Conservation (phyloP, 2,797 vertebrate genomes). For the Crenuchus spilurus region DNA sequence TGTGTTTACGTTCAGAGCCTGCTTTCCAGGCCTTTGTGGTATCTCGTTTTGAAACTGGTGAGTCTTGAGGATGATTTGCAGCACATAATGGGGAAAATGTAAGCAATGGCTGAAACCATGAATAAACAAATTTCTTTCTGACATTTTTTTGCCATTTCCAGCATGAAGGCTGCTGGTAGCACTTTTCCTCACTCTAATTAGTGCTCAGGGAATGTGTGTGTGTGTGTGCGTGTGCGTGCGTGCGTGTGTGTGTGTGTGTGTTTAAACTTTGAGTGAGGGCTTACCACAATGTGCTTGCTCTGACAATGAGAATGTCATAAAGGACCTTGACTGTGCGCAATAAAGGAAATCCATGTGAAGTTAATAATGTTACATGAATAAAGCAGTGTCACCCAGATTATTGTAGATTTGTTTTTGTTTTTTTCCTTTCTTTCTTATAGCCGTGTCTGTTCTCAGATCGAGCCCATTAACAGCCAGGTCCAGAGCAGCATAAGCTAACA, state of each 20-base stretch:
- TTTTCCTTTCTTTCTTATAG: not conserved
- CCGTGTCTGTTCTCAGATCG: constrained; percentile 10
- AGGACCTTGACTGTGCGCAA: not conserved
- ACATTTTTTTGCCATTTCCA: not conserved
- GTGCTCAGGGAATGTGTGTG: not conserved
- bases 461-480: constrained; percentile 28
- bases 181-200: constrained; percentile 12
- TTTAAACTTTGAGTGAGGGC: constrained; percentile 6
- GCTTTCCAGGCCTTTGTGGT: constrained; percentile 33
- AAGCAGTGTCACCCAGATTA: constrained; percentile 14
- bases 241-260: not conserved
- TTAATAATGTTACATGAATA: constrained; percentile 37
- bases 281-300: not conserved
- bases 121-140: not conserved
- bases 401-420: constrained; percentile 45
- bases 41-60: constrained; percentile 14
- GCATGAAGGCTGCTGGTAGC: not conserved
- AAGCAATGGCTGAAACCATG: constrained; percentile 9
- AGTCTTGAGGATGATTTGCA: constrained; percentile 13
- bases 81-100: not conserved
- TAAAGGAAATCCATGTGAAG: constrained; percentile 14
- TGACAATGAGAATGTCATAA: not conserved
- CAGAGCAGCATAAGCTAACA: constrained; percentile 16
- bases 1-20: constrained; percentile 27
- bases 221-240: not conserved